Conservation (phyloP, 2,797 vertebrate species). For the Propithecus deckenii region DNA sequence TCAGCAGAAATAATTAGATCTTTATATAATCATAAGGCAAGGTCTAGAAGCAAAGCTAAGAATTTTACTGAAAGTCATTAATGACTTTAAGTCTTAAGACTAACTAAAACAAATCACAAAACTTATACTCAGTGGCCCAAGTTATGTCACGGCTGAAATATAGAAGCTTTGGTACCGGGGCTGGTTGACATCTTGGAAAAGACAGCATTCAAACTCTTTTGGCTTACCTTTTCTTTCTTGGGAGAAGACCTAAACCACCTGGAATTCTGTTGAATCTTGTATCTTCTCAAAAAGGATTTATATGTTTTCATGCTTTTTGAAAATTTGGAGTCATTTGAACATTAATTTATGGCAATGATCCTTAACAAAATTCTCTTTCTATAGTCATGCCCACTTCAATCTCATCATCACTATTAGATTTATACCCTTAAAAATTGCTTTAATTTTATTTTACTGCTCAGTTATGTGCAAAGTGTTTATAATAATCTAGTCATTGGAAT, state of each 20-base stretch:
- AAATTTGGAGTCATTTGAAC: background rate
- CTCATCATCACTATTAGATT: background rate
- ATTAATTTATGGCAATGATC: background rate
- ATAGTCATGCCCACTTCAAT: background rate
- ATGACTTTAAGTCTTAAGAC: background rate
- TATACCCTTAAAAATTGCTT: background rate
- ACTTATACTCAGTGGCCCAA: background rate
- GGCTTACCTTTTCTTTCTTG: background rate
- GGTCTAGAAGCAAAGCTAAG: background rate
- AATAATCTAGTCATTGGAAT: background rate
- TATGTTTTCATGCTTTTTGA: background rate
- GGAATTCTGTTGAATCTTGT: background rate
- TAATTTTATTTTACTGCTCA: constrained; percentile 22
- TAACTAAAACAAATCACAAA: background rate
- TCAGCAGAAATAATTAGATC: background rate
- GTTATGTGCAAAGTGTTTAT: background rate
- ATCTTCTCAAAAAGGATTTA: background rate
- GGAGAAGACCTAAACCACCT: background rate
- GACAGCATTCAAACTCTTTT: background rate
- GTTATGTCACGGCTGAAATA: background rate
- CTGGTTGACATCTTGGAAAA: background rate
- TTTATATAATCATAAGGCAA: background rate
- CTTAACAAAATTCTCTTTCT: background rate
- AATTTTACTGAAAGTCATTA: background rate
- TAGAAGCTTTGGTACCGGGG: background rate